Percentiles rank a stretch among this genome's conserved stretches.
phyloP scores from a whole-genome alignment of 2,888 invertebrate genomes.

The Exocentrus adspersus region DNA sequence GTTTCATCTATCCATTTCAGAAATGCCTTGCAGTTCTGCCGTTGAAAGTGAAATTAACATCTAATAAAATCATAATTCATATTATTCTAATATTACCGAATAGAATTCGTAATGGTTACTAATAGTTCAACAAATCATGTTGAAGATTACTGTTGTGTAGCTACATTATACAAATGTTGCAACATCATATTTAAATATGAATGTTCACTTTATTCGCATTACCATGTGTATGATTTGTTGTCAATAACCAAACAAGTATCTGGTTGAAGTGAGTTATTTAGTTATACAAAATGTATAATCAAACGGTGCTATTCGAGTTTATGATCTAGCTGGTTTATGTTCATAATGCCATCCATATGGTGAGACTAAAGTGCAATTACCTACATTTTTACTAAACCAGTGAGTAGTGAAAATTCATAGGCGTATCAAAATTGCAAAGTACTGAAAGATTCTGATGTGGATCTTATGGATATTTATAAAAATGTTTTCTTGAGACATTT shows the following conservation, averaged over 20 bases:
- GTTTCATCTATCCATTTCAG: neutral
- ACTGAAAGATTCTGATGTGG: no score
- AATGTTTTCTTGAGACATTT: no score
- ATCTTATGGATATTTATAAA: no score
- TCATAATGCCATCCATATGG: neutral
- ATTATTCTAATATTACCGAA: no score
- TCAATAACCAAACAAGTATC: neutral
- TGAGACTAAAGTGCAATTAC: neutral
- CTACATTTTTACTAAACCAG: neutral
- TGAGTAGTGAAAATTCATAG: no score
- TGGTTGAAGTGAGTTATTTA: neutral
- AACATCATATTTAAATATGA: neutral
- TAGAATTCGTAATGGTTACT: no score
- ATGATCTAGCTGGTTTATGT: neutral
- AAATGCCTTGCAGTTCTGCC: no score
- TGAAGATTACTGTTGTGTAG: neutral
- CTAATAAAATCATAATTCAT: no score
- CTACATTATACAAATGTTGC: neutral
- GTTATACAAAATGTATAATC: neutral
- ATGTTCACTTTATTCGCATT: neutral
- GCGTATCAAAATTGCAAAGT: no score
- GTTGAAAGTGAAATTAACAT: no score
- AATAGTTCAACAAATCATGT: no score
- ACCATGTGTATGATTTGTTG: constrained; percentile 6
- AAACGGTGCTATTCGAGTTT: neutral